Percentiles rank a stretch among this genome's conserved stretches.
These are phyloP conservation scores for Liodrosophila aerea DNA, from an alignment of 2,888 invertebrate genomes.

Conservation along the genomic window DNA sequence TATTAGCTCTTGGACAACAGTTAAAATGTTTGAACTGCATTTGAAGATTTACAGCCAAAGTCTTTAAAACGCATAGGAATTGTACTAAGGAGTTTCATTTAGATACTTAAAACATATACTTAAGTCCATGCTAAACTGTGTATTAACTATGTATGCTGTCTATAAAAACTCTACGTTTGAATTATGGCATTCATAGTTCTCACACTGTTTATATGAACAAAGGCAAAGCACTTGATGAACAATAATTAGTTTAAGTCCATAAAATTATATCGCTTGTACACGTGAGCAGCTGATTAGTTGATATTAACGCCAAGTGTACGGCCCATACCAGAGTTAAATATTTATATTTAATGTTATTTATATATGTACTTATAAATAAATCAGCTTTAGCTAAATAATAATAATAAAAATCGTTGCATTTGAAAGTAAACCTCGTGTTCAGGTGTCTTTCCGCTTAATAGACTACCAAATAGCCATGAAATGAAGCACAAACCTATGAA, in stretches of 20 bases:
- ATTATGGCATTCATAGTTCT: neutral
- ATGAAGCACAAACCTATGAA: constrained; percentile 6
- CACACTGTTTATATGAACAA: neutral
- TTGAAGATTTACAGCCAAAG: constrained; percentile 26
- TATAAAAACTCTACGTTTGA: neutral
- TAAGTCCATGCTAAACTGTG: constrained; percentile 14
- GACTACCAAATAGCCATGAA: constrained; percentile 16
- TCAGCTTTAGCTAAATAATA: constrained; percentile 30
- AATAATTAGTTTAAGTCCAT: no score
- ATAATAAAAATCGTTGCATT: constrained; percentile 29
- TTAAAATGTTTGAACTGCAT: no score
- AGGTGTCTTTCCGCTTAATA: constrained; percentile 16
- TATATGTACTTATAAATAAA: constrained; percentile 26
- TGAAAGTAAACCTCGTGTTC: constrained; percentile 6
- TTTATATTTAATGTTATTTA: constrained; percentile 13
- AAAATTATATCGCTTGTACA: no score
- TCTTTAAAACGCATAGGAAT: constrained; percentile 2
- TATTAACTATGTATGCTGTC: constrained; percentile 3
- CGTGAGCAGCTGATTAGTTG: neutral
- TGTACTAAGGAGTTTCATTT: neutral
- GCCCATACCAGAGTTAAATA: constrained; percentile 40
- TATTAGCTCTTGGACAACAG: no score
- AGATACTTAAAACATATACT: neutral
- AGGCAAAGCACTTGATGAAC: no score
- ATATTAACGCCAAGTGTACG: constrained; percentile 5